Evolutionary conservation across 1,140 invertebrate genomes (phyloP), one percentile per base, ranked within the genome.

Genomic region (Portunus trituberculatus): DNA sequence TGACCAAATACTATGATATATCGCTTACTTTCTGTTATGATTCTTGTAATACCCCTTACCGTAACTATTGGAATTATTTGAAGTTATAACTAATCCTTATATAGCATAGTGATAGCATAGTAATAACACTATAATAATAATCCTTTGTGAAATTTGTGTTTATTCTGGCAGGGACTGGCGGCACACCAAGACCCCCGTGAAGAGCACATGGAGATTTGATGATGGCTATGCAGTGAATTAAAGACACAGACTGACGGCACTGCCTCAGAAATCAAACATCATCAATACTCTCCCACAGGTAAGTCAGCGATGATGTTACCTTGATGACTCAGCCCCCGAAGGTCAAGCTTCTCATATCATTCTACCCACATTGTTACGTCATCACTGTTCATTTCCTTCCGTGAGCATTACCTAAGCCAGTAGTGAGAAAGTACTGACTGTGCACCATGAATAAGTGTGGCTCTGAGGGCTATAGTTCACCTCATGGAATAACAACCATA

Each of bases 401-500:
- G 10, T 59, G 52, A 59, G 12, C 39, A 39, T 39, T 39, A 39
- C 39, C 39, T 39, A 6, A 39, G 39, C 39, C 39, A 39, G 39
- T 39, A 39, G 39, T 39, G 39, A 39, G 39, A 39, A 39, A n/a
- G 20, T 76, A 3, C 1, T 2, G 52, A 16, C 12, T 59, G 52
- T 59, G 20, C 67, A n/a, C 25, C 67, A 76, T 76, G 67, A n/a
- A 25, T 76, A 25, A 76, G n/a, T n/a, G n/a, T n/a, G 67, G 67
- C 67, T 10, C 52, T 10, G 16, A 20, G 8, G 52, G 12, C 3
- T 59, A 10, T 59, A 39, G 39, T 39, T 2, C 52, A 76, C 39
- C n/a, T 52, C 91, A 29, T 32, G n/a, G n/a, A 88, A 91, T 95
- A 29, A 92, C 14, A 46, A 92, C 94, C 4, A 91, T 95, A 29